Percentiles rank a stretch among this genome's conserved stretches.
phyloP scores from a whole-genome alignment of 1,140 invertebrate species.

The Nymphalis io region DNA sequence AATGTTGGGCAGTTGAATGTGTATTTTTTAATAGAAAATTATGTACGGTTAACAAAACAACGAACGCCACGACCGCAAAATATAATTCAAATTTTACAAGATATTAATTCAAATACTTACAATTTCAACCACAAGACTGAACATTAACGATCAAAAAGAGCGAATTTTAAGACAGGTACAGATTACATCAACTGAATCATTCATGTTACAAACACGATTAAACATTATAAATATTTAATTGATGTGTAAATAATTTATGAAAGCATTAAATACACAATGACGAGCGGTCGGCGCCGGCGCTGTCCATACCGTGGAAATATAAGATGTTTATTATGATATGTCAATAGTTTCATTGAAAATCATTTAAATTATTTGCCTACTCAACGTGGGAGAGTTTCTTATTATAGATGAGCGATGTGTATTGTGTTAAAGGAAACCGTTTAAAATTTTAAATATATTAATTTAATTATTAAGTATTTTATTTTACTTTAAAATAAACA shows the following conservation, averaged over 20 bases:
- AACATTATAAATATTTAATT: conserved; percentile 45
- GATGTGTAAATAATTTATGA: conserved; percentile 51
- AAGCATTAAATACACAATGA: conserved; percentile 27
- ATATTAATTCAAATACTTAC: too few relatives aligned
- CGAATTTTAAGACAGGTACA: conserved; percentile 10
- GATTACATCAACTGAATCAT: conserved; percentile 29
- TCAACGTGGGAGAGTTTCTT: not conserved
- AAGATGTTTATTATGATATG: not conserved
- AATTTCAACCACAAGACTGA: not conserved
- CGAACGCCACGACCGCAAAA: too few relatives aligned
- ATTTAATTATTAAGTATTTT: too few relatives aligned
- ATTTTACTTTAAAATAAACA: too few relatives aligned
- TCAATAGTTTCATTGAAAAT: conserved; percentile 3
- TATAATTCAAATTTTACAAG: too few relatives aligned
- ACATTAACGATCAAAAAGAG: conserved; percentile 10
- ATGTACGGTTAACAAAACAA: too few relatives aligned
- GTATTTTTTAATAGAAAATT: too few relatives aligned
- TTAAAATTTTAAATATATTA: too few relatives aligned
- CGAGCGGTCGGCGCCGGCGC: conserved; percentile 38
- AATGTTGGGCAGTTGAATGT: too few relatives aligned
- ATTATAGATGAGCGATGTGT: too few relatives aligned
- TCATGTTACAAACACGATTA: conserved; percentile 36
- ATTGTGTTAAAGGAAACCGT: too few relatives aligned
- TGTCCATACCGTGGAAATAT: not conserved
- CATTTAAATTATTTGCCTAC: not conserved